Conservation (phyloP, 2,113 vertebrate genomes). For the Ondatra zibethicus region DNA sequence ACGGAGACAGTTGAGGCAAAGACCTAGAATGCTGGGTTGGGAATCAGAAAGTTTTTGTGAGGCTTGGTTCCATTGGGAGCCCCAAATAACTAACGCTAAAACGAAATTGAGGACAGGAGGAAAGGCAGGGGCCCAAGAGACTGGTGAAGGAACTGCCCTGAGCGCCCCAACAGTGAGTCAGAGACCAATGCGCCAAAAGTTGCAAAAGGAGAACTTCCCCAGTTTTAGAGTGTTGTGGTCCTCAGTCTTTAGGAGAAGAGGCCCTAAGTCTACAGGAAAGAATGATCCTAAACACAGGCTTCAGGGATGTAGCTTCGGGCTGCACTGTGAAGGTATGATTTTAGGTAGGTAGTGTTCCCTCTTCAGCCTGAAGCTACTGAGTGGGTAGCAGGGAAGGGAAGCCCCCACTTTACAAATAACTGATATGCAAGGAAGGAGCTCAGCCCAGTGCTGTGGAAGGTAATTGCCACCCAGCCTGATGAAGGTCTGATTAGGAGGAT, state of each 20-base stretch:
- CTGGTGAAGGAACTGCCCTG: neutral
- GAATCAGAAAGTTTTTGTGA: neutral
- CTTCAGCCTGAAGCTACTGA: neutral
- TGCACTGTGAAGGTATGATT: neutral
- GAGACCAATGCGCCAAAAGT: neutral
- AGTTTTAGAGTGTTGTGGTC: neutral
- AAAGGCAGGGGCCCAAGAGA: neutral
- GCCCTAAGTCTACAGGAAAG: neutral
- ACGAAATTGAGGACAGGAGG: neutral
- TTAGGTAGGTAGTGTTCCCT: neutral
- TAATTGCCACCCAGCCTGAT: neutral
- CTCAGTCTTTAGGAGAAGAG: neutral
- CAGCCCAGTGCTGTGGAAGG: neutral
- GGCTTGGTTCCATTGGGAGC: neutral
- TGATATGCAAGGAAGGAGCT: neutral
- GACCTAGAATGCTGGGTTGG: neutral
- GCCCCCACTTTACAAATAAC: neutral
- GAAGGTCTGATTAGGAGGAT: neutral
- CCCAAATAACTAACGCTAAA: neutral
- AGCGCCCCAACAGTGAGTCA: no score
- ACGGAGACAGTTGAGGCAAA: neutral
- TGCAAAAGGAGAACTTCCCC: neutral
- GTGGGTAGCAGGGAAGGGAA: neutral
- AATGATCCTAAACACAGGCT: neutral
- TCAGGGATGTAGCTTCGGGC: neutral